Evolutionary conservation across 2,113 vertebrate genomes (phyloP).

Genomic region (Sturnus vulgaris): DNA sequence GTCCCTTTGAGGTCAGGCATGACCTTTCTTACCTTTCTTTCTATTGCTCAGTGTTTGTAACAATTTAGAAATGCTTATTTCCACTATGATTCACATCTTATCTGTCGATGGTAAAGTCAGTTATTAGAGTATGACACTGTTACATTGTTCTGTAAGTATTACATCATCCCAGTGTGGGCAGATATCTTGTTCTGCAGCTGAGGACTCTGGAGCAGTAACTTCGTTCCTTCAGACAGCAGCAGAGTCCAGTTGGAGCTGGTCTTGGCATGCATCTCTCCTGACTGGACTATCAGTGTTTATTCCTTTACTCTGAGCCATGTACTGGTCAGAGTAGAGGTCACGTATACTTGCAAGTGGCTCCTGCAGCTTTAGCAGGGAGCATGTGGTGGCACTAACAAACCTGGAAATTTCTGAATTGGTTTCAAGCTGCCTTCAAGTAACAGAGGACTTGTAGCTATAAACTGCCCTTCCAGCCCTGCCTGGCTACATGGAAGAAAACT

Average conservation of each 20-base stretch:
- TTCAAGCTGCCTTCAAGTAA: neutral
- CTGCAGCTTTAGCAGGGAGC: neutral
- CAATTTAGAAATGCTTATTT: neutral
- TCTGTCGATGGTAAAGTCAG: neutral
- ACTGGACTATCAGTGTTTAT: neutral
- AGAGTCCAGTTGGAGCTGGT: neutral
- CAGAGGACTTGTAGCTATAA: neutral
- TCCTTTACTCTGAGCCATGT: neutral
- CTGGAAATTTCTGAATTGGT: neutral
- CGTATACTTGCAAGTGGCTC: rapidly evolving
- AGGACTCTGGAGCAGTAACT: neutral
- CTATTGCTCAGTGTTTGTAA: neutral
- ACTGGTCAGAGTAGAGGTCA: neutral
- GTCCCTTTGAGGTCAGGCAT: neutral
- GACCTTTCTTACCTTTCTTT: neutral
- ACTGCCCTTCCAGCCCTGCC: neutral
- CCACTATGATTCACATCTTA: neutral
- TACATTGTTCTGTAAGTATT: neutral
- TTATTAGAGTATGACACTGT: neutral
- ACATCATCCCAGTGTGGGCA: neutral
- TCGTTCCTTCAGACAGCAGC: neutral
- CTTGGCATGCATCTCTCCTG: neutral
- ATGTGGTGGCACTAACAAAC: neutral
- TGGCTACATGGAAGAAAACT: neutral
- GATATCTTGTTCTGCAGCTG: neutral